Conservation (phyloP, 2,113 vertebrate species). For the Nothocercus nigrocapillus region DNA sequence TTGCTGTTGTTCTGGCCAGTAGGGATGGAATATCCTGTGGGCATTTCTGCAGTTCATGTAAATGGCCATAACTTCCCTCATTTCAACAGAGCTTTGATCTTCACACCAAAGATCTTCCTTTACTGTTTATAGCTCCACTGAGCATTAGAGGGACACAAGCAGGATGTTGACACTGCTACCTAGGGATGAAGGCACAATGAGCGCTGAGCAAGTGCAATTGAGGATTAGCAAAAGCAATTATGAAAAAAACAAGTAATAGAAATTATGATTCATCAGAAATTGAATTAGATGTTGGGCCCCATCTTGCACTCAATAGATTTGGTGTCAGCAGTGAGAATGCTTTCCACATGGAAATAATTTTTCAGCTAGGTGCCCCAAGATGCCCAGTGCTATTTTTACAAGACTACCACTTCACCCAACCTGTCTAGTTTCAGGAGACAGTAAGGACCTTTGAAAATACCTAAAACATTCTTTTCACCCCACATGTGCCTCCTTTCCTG, state of each 20-base stretch:
- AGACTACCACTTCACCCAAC: not conserved
- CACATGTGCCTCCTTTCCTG: not conserved
- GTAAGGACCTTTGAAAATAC: not conserved
- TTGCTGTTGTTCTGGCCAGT: not conserved
- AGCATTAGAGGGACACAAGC: not conserved
- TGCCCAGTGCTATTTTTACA: not conserved
- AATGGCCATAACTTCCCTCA: not conserved
- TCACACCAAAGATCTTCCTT: not conserved
- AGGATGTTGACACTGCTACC: not conserved
- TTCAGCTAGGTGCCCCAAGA: not conserved
- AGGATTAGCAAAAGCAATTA: slow-evolving; percentile 43
- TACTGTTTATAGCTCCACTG: not conserved
- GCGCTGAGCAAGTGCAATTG: not conserved
- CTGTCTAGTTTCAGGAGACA: not conserved
- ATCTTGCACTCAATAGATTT: not conserved
- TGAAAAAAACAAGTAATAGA: not conserved
- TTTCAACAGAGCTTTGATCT: not conserved
- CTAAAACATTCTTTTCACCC: not conserved
- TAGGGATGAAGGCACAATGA: not conserved
- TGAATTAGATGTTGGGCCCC: not conserved
- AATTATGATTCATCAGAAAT: slow-evolving; percentile 15
- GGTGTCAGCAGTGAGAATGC: not conserved
- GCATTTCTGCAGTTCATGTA: not conserved
- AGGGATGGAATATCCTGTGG: not conserved
- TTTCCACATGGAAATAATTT: not conserved